Percentiles rank a stretch among this genome's conserved stretches.
phyloP scores from a whole-genome alignment of 2,888 invertebrate species.

The Ecliptopera silaceata region DNA sequence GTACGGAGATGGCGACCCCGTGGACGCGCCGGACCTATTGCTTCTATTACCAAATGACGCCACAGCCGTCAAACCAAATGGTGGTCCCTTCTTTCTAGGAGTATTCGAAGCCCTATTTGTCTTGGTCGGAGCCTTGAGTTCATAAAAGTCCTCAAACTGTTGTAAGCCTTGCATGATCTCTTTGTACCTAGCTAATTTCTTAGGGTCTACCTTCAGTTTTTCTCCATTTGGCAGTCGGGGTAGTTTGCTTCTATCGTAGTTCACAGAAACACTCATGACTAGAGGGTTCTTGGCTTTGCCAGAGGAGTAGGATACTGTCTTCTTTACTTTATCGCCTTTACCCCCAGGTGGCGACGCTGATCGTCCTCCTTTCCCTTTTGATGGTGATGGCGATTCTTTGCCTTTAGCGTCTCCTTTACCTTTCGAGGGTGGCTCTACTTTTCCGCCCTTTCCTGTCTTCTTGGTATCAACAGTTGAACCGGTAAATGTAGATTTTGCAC shows the following conservation, averaged over 20 bases:
- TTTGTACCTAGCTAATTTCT: slow-evolving; percentile 57
- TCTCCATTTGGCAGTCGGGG: slow-evolving; percentile 27
- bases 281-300: slow-evolving; percentile 47
- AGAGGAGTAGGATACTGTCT: slow-evolving; percentile 36
- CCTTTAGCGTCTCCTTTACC: slow-evolving; percentile 38
- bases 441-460: slow-evolving; percentile 28
- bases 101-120: slow-evolving; percentile 71
- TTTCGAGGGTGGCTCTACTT: slow-evolving; percentile 30
- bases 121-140: slow-evolving; percentile 52
- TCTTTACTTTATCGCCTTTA: slow-evolving; percentile 35
- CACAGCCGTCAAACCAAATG: slow-evolving; percentile 35
- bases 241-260: slow-evolving; percentile 41
- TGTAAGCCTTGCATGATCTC: slow-evolving; percentile 66
- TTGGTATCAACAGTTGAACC: slow-evolving; percentile 41
- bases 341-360: slow-evolving; percentile 4
- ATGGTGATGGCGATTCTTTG: slow-evolving; percentile 20
- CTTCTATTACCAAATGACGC: slow-evolving; percentile 34
- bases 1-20: slow-evolving; percentile 11
- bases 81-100: slow-evolving; percentile 47
- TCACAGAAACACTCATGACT: slow-evolving; percentile 59
- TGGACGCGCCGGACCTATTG: slow-evolving; percentile 17
- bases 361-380: slow-evolving; percentile 39
- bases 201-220: slow-evolving; percentile 45
- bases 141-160: slow-evolving; percentile 59
- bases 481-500: slow-evolving; percentile 46